These are phyloP conservation scores for Fragum sueziense DNA, from an alignment of 2,888 invertebrate species.

Conservation along the genomic window DNA sequence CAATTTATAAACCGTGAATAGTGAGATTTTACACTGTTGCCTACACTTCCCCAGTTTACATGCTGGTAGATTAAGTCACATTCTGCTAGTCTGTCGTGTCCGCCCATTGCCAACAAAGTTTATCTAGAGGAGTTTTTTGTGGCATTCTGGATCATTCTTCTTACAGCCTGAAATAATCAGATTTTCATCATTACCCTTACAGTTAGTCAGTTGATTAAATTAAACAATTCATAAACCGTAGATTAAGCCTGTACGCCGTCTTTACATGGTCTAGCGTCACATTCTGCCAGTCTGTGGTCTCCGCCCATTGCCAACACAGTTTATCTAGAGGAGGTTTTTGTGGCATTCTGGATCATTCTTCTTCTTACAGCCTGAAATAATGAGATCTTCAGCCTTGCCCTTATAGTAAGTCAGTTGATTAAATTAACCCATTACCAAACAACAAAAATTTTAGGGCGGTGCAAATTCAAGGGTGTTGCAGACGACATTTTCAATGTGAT, in stretches of 20 bases:
- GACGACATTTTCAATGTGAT: too few relatives aligned
- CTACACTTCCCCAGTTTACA: constrained; percentile 82
- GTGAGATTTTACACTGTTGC: constrained; percentile 85
- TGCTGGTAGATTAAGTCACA: constrained; percentile 81
- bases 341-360: constrained; percentile 65
- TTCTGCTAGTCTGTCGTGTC: constrained; percentile 83
- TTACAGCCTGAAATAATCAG: too few relatives aligned
- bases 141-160: constrained; percentile 66
- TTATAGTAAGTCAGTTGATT: too few relatives aligned
- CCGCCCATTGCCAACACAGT: constrained; percentile 85
- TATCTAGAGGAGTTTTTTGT: constrained; percentile 75
- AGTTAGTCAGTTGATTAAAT: too few relatives aligned
- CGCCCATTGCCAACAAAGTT: constrained; percentile 84
- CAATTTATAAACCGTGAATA: too few relatives aligned
- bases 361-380: too few relatives aligned
- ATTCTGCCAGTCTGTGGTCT: constrained; percentile 82
- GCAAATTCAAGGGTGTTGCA: too few relatives aligned
- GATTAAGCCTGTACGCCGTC: constrained; percentile 82
- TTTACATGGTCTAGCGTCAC: constrained; percentile 82
- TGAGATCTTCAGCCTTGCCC: too few relatives aligned
- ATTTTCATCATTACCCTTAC: too few relatives aligned
- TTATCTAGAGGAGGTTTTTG: constrained; percentile 77
- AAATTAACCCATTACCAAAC: too few relatives aligned
- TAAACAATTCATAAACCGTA: too few relatives aligned
- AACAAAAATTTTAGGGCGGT: too few relatives aligned